Evolutionary conservation across 2,113 vertebrate species (phyloP), one percentile per base, ranked within the genome.

Genomic region (Cyprinus carpio): DNA sequence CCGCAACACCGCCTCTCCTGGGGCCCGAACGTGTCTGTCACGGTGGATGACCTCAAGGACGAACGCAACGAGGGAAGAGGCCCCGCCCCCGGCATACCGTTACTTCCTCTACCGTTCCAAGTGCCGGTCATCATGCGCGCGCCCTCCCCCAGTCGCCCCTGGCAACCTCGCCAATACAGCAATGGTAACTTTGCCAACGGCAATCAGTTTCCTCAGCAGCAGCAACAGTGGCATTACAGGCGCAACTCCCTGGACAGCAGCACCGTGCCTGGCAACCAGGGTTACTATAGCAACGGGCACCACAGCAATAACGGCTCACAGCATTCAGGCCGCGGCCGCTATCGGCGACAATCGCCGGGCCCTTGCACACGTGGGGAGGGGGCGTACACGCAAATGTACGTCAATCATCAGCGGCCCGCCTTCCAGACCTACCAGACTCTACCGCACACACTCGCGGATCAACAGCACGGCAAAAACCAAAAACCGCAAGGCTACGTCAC

Each of bases 1-100:
- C 96, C 96, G 0, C 95, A 96, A 87, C 97, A 98, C 90, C 94
- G 97, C 15, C 90, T 95, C 83, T 97, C 96, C 11, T 98, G 97
- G 96, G 93, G 92, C 7, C 94, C 92, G 0, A 92, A 79, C 75
- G 89, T 76, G 88, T 86, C 75, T 15, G 29, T 7, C 13, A 10
- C 37, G 12, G 76, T 69, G n/a, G 89, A 83, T 0, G 29, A 76
- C 25, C 56, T 23, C 4, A 49, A n/a, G 29, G 11, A 27, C 10
- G 62, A 62, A 31, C 16, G 54, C 46, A 10, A 60, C 25, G 5
- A 23, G 74, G 25, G 65, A 25, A 76, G 80, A 29, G 60, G 25
- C 2, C 27, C 37, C 37, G 76, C 3, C 54, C 81, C n/a, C 15
- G 20, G 31, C 34, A 4, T 81, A 27, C 80, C 87, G 1, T 82